Base-by-base conservation (phyloP, 1,140 invertebrate genomes). In the Ceratosolen solmsi region DNA sequence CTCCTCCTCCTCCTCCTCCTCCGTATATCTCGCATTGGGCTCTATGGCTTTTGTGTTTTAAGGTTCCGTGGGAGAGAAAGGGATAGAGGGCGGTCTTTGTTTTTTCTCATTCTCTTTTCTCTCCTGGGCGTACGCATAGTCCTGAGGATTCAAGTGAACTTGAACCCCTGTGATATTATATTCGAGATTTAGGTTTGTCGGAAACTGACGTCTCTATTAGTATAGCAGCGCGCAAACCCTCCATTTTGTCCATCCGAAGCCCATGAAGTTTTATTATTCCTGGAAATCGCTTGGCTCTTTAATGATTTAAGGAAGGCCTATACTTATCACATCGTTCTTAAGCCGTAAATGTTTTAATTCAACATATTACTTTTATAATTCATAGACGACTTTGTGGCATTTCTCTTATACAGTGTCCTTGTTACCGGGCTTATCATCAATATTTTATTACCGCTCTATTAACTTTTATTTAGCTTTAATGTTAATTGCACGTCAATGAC, bases 11-110 rank as follows among this genome's bases (percentile, higher is more conserved):
- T 56, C 17, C 30, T 27, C n/a, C n/a, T 27, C 20, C 20, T 46
- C 38, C 58, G 0, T 49, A 30, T 33, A 49, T 70, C 38, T 46
- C 68, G 38, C 25, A 51, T 30, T 51, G 17, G 41, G 46, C 41
- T 30, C n/a, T 68, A 17, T 30, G 25, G 17, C 71, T 63, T 68
- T 73, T 80, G 70, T 80, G n/a, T 38, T 71, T 13, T 56, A 56
- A 33, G n/a, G 22, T 49, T 68, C 33, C 33, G 65, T 54, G 49
- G 56, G n/a, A 63, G 30, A 54, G 27, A 22, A 22, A 65, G 60
- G 41, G 30, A n/a, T 33, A 63, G 17, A 38, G 56, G 27, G 20
- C 60, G 15, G 25, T 25, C 30, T 74, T 79, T 70, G 76, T 79
- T 70, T 79, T 38, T 70, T 68, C 22, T 20, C 27, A 2, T 25